These are phyloP conservation scores for Dryomyza anilis DNA, from an alignment of 2,888 invertebrate species.

Conservation along the genomic window DNA sequence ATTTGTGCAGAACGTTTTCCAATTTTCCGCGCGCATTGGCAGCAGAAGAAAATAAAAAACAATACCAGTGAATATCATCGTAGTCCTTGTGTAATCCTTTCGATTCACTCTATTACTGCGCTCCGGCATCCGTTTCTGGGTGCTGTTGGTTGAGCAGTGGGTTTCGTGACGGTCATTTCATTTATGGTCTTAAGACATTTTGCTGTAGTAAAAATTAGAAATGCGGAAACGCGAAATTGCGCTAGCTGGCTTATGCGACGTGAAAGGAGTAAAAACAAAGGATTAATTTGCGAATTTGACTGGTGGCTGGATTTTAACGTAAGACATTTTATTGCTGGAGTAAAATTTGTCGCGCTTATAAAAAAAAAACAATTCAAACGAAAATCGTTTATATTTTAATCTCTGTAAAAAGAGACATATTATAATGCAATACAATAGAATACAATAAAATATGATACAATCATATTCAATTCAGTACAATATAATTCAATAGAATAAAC, in stretches of 20 bases:
- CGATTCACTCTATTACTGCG: not conserved
- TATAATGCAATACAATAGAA: no score
- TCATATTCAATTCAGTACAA: no score
- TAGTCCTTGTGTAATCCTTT: slow-evolving; percentile 17
- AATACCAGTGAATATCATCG: slow-evolving; percentile 11
- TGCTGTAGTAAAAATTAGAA: not conserved
- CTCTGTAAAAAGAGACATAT: no score
- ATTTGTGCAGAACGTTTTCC: no score
- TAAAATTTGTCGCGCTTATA: no score
- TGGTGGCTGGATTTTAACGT: no score
- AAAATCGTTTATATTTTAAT: no score
- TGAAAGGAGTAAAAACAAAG: not conserved
- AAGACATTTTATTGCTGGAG: no score
- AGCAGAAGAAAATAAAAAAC: slow-evolving; percentile 2
- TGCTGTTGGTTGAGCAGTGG: not conserved
- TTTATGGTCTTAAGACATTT: slow-evolving; percentile 39
- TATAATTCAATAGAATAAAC: not conserved
- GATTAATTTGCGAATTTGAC: not conserved
- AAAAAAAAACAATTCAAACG: no score
- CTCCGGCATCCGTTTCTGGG: not conserved
- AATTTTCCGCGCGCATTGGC: not conserved
- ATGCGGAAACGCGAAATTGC: not conserved
- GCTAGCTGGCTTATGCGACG: no score
- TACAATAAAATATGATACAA: no score
- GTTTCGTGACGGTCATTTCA: slow-evolving; percentile 42